Conservation (phyloP, 2,113 vertebrate genomes). For the Elaphurus davidianus region DNA sequence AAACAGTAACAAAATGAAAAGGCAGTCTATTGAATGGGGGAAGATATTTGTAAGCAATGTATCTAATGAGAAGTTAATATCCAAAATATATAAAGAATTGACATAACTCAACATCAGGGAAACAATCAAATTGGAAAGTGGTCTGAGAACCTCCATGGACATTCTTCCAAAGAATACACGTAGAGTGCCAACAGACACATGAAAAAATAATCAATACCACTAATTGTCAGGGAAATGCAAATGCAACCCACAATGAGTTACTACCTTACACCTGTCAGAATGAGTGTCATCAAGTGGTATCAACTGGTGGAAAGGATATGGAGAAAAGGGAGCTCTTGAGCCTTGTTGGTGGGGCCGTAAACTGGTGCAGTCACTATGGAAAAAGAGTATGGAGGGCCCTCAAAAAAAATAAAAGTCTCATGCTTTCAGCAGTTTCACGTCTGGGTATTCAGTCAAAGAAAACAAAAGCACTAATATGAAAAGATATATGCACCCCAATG, state of each 20-base stretch:
- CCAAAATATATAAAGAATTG: background rate
- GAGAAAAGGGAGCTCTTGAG: background rate
- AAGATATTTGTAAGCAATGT: background rate
- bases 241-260: background rate
- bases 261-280: background rate
- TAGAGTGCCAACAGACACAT: background rate
- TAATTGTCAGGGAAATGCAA: background rate
- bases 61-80: background rate
- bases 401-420: background rate
- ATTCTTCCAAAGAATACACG: background rate
- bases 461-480: background rate
- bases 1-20: background rate
- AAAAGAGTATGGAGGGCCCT: background rate
- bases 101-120: background rate
- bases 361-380: background rate
- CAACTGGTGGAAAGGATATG: background rate
- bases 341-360: background rate
- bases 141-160: background rate
- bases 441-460: background rate
- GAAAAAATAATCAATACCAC: background rate
- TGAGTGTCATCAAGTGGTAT: background rate
- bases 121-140: background rate
- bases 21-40: background rate
- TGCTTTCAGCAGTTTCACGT: background rate
- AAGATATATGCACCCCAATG: background rate